These are phyloP conservation scores for Ochotona princeps DNA, from an alignment of 2,113 vertebrate genomes.

Conservation along the genomic window DNA sequence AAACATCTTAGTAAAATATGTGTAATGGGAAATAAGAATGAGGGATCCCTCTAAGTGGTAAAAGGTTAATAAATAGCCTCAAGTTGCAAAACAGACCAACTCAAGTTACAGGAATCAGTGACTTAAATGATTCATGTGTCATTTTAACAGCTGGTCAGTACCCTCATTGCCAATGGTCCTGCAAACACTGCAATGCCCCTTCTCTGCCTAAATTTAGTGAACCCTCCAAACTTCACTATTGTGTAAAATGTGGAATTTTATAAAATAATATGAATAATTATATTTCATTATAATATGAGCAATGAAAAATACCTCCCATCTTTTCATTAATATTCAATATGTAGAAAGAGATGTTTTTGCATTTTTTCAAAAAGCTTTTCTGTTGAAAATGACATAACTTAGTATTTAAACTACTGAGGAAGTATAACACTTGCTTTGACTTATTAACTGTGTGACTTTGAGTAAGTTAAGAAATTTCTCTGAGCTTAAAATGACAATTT, in stretches of 20 bases:
- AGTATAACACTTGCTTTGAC: background rate
- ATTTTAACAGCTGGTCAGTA: background rate
- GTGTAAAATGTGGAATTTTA: too few relatives aligned
- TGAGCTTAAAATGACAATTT: background rate
- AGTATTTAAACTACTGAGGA: background rate
- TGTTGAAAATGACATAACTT: background rate
- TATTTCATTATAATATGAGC: too few relatives aligned
- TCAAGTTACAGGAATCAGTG: background rate
- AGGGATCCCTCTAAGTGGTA: background rate
- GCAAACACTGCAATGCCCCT: too few relatives aligned
- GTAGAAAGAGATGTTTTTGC: background rate
- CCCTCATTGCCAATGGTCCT: background rate
- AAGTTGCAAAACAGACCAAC: slow-evolving; percentile 20
- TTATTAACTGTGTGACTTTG: background rate
- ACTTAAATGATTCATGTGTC: background rate
- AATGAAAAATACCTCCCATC: background rate
- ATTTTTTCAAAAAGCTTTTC: background rate
- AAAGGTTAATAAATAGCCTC: background rate
- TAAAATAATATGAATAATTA: too few relatives aligned
- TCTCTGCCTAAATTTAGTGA: too few relatives aligned
- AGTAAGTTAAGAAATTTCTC: background rate
- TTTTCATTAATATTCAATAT: background rate
- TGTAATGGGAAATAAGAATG: background rate
- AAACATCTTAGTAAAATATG: background rate
- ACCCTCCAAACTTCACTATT: too few relatives aligned